Base-by-base conservation (phyloP, 2,797 vertebrate species). In the Brotula barbata region DNA sequence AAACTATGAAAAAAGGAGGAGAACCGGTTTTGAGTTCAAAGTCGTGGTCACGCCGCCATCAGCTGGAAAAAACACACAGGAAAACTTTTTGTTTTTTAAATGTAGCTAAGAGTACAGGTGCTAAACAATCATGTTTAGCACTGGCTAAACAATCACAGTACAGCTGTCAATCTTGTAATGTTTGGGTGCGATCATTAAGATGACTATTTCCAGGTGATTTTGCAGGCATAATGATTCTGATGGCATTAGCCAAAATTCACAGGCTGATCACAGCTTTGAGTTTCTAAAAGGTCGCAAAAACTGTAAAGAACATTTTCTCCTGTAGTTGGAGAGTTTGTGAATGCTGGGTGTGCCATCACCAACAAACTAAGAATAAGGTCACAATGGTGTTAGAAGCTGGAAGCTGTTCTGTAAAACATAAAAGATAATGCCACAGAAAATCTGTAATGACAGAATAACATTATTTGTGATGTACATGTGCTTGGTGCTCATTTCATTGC, bases 11-110 rank as follows among this genome's bases (percentile, higher is more conserved):
- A 3, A 34, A 13, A 8, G 22, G 61, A 44, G 6, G 22, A 31
- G 16, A 78, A 56, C 57, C 20, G 47, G 33, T 54, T 70, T 64
- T 42, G 15, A 58, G 50, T 34, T 55, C n/a, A 41, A 41, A 25
- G 10, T 13, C 40, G n/a, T n/a, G 14, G 49, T 62, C 12, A 23
- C 36, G 16, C 28, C 36, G 15, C 20, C 46, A 19, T 20, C 40
- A 40, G 41, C 3, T 46, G 34, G 14, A 50, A 42, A 34, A 12
- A 37, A 28, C 28, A 5, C 46, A 25, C 57, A 48, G 34, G 1
- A 3, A 50, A 34, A 37, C n/a, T n/a, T 6, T 48, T 45, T 49
- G 3, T 44, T 51, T 46, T 31, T 33, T 33, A 6, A 33, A 6
- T 33, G n/a, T n/a, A n/a, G n/a, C n/a, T n/a, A n/a, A n/a, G n/a